These are phyloP conservation scores for Zosterops japonicus DNA, from an alignment of 2,113 vertebrate species.

Conservation along the genomic window DNA sequence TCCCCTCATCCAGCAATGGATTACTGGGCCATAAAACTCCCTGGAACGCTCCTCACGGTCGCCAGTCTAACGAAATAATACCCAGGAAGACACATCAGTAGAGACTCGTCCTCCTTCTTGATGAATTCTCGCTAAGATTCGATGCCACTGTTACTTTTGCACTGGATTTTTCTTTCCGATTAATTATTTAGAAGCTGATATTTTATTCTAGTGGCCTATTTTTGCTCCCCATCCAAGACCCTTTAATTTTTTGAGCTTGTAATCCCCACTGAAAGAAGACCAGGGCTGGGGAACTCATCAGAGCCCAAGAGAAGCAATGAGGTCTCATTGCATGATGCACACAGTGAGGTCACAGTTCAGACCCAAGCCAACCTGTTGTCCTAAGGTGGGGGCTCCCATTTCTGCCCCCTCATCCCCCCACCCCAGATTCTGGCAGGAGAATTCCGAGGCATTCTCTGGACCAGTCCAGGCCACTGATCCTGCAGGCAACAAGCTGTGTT, in stretches of 20 bases:
- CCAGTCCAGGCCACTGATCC: not conserved
- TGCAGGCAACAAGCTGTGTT: not conserved
- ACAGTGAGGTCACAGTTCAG: not conserved
- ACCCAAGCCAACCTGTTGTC: not conserved
- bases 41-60: not conserved
- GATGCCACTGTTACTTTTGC: not conserved
- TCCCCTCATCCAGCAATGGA: slow-evolving; percentile 41
- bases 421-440: not conserved
- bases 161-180: not conserved
- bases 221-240: not conserved
- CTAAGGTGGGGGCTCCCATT: not conserved
- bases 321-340: rapidly evolving
- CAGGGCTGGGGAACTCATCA: not conserved
- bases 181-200: not conserved
- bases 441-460: not conserved
- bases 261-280: not conserved
- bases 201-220: not conserved
- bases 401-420: not conserved
- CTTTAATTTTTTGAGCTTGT: not conserved
- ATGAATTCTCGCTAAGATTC: not conserved
- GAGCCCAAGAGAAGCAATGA: not conserved
- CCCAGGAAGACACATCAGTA: not conserved
- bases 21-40: slow-evolving; percentile 48
- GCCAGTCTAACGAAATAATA: not conserved
- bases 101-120: not conserved